Evolutionary conservation across 2,113 vertebrate genomes (phyloP).

Genomic region (Salvelinus sp.): DNA sequence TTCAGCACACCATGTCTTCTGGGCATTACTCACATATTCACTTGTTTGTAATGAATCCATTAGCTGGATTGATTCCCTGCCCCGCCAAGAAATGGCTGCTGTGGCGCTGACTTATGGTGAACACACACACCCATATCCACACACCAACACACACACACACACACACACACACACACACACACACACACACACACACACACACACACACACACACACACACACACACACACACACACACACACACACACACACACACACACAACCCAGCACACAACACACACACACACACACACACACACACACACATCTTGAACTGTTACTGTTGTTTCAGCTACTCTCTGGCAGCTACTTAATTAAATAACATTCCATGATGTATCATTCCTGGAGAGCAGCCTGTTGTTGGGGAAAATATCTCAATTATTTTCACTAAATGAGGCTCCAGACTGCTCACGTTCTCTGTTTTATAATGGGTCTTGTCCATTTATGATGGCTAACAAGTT

Average conservation of each 20-base stretch:
- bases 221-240: too few relatives aligned
- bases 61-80: slow-evolving; percentile 36
- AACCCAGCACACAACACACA: too few relatives aligned
- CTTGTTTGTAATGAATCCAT: slow-evolving; percentile 23
- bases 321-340: slow-evolving; percentile 34
- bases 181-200: too few relatives aligned
- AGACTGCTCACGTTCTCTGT: neutral
- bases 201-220: too few relatives aligned
- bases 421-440: neutral
- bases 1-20: neutral
- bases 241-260: too few relatives aligned
- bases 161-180: neutral
- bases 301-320: neutral
- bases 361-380: slow-evolving; percentile 7
- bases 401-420: neutral
- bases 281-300: too few relatives aligned
- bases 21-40: neutral
- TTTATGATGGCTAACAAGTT: neutral
- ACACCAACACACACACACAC: too few relatives aligned
- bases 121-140: neutral
- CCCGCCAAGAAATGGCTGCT: slow-evolving; percentile 36
- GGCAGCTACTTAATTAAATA: slow-evolving; percentile 55
- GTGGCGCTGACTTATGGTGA: slow-evolving; percentile 12
- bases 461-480: neutral
- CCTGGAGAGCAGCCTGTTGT: neutral